Base-by-base conservation (phyloP, 2,113 vertebrate species). In the Lanius ludovicianus region DNA sequence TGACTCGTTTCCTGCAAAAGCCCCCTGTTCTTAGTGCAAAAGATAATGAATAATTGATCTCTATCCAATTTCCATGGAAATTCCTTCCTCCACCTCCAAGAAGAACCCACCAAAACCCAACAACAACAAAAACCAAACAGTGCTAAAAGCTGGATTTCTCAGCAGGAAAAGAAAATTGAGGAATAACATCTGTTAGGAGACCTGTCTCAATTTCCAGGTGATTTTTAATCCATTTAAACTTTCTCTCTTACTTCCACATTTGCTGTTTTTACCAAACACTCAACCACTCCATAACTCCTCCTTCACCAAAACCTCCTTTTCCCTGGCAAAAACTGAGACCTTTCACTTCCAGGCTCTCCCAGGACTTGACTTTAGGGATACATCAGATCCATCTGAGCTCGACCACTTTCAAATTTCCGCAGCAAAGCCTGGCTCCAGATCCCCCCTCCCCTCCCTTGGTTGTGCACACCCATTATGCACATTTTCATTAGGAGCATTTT, bases 401-500 rank as follows among this genome's bases (percentile, higher is more conserved):
- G 2, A 46, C 22, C 27, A 22, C 15, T 67, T 55, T 4, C 19
- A 55, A 78, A 86, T 86, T 39, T 52, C 53, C 65, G 49, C 59
- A 81, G 68, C 20, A 33, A 59, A 64, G 13, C 41, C 35, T 12
- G 47, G 28, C 24, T 35, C 41, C 79, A 12, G 52, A 35, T 30
- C 41, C 25, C 35, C 31, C 7, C 35, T 50, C 59, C 63, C 50
- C 82, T 76, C 71, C n/a, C 50, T 46, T 49, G 50, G 12, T 9
- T 69, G 50, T 13, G 60, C 78, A 80, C 93, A 97, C 89, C 91
- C 94, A 73, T 81, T 90, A 90, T 84, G 94, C 37, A 80, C 96
- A 91, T 98, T 97, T 96, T 96, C 96, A 97, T 97, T 33, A 95
- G 96, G 80, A 93, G 52, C 91, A 65, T 95, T 97, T 96, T 97